phyloP scores from a whole-genome alignment of 2,113 vertebrate genomes.

The Ochotona curzoniae region DNA sequence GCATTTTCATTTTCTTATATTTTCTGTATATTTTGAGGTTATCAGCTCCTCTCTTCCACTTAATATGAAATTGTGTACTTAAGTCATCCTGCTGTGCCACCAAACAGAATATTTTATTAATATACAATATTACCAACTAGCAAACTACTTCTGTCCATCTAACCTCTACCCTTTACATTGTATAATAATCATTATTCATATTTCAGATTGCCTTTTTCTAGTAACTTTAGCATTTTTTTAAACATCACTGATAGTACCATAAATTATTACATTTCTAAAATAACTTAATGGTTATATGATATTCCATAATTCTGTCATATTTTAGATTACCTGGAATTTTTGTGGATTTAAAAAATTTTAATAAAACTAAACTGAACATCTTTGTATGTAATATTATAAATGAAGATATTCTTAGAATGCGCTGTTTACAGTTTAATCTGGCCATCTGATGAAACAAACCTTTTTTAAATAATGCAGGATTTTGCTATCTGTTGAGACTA shows the following conservation, averaged over 20 bases:
- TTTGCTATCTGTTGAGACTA: background rate
- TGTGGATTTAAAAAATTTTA: background rate
- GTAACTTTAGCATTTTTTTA: slow-evolving; percentile 14
- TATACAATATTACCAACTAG: no score
- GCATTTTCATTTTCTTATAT: no score
- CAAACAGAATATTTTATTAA: no score
- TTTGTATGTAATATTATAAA: background rate
- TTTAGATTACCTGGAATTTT: background rate
- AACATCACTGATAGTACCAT: background rate
- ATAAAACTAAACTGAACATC: slow-evolving; percentile 21
- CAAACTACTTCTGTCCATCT: no score
- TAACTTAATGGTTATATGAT: background rate
- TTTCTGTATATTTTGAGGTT: no score
- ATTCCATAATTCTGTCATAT: background rate
- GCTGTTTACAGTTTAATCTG: slow-evolving; percentile 8
- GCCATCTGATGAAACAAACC: background rate
- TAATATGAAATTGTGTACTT: no score
- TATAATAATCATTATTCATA: no score
- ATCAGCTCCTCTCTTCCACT: no score
- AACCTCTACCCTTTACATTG: no score
- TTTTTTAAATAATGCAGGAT: background rate
- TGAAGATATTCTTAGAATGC: background rate
- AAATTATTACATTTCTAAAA: slow-evolving; percentile 32
- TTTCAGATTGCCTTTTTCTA: no score
- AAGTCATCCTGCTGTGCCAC: no score